Evolutionary conservation across 2,888 invertebrate species (phyloP).

Genomic region (Drosophila nr. fundita): DNA sequence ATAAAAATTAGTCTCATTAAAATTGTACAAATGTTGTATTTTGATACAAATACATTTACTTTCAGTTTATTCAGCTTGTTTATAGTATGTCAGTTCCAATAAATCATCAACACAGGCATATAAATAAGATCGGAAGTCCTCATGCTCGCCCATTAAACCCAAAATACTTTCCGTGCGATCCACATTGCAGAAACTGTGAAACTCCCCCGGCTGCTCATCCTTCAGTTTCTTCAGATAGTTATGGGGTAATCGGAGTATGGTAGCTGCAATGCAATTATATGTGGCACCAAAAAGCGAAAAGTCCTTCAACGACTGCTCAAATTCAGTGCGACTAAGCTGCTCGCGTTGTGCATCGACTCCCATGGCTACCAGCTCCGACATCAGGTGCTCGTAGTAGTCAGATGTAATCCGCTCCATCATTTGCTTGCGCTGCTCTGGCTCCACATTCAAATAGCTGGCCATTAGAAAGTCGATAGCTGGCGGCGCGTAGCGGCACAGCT

Average conservation of each 20-base stretch:
- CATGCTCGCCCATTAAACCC: slow-evolving; percentile 59
- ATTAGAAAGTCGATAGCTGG: slow-evolving; percentile 82
- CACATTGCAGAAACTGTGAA: slow-evolving; percentile 83
- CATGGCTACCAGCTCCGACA: slow-evolving; percentile 72
- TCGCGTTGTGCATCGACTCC: slow-evolving; percentile 71
- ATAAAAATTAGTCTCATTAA: background rate
- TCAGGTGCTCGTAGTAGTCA: slow-evolving; percentile 73
- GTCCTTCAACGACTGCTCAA: slow-evolving; percentile 80
- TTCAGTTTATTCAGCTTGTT: slow-evolving; percentile 18
- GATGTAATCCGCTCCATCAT: slow-evolving; percentile 49
- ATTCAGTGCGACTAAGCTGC: slow-evolving; percentile 77
- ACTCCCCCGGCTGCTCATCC: slow-evolving; percentile 76
- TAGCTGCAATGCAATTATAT: slow-evolving; percentile 82
- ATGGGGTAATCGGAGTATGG: slow-evolving; percentile 79
- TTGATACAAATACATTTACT: background rate
- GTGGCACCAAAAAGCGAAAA: slow-evolving; percentile 83
- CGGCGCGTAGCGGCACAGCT: slow-evolving; percentile 82
- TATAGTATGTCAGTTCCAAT: slow-evolving; percentile 66
- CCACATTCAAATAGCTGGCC: slow-evolving; percentile 77
- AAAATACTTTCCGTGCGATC: slow-evolving; percentile 70
- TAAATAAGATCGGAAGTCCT: slow-evolving; percentile 63
- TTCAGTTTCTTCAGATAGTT: slow-evolving; percentile 82
- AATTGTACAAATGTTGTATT: background rate
- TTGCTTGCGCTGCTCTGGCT: slow-evolving; percentile 52
- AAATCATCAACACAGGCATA: slow-evolving; percentile 76